These are phyloP conservation scores for Mimumesa dahlbomi DNA, from an alignment of 2,888 invertebrate genomes.

Conservation along the genomic window DNA sequence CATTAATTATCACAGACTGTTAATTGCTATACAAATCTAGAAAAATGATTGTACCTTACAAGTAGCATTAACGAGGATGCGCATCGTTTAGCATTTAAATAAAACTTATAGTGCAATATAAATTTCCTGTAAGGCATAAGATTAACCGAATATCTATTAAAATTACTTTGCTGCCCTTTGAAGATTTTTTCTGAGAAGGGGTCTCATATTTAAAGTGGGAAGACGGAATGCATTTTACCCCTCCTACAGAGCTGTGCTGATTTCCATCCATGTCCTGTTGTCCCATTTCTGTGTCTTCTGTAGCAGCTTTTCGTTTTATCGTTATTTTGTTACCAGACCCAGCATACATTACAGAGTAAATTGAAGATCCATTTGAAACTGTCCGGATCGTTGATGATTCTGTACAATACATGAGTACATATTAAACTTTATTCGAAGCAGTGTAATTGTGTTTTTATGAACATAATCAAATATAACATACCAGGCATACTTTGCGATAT, in stretches of 20 bases:
- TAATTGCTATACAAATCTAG: slow-evolving; percentile 44
- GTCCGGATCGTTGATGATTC: slow-evolving; percentile 78
- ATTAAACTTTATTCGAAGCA: not conserved
- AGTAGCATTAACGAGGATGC: slow-evolving; percentile 52
- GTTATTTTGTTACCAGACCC: slow-evolving; percentile 92
- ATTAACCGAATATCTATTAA: slow-evolving; percentile 64
- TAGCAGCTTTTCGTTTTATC: slow-evolving; percentile 87
- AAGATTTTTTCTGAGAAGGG: slow-evolving; percentile 76
- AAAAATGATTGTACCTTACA: slow-evolving; percentile 54
- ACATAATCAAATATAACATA: slow-evolving; percentile 40
- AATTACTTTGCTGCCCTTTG: slow-evolving; percentile 77
- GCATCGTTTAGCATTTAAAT: slow-evolving; percentile 48
- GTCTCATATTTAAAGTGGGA: slow-evolving; percentile 76
- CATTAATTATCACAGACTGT: slow-evolving; percentile 36
- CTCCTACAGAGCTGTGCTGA: slow-evolving; percentile 74
- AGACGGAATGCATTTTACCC: slow-evolving; percentile 77
- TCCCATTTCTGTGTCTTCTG: slow-evolving; percentile 81
- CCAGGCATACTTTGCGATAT: slow-evolving; percentile 71
- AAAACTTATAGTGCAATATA: slow-evolving; percentile 51
- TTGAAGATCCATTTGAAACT: slow-evolving; percentile 83
- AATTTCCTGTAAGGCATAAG: slow-evolving; percentile 56
- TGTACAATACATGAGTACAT: slow-evolving; percentile 37
- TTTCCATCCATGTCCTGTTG: slow-evolving; percentile 80
- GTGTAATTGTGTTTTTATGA: not conserved
- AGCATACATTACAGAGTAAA: slow-evolving; percentile 91